phyloP scores from a whole-genome alignment of 2,888 invertebrate genomes.

The Electrophaes corylata region DNA sequence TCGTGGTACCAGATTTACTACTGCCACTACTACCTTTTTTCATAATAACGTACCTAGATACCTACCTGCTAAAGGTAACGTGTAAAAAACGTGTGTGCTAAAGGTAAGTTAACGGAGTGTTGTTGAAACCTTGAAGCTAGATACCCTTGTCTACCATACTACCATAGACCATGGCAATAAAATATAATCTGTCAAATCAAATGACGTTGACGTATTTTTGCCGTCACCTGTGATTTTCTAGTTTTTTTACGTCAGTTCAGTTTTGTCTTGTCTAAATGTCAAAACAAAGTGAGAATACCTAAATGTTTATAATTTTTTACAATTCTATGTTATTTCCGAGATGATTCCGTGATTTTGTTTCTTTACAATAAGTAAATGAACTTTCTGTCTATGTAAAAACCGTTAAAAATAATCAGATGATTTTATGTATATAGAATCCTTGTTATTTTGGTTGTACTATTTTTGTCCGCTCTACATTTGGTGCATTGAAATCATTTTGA shows the following conservation, averaged over 20 bases:
- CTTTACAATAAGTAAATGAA: background rate
- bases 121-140: too few species aligned
- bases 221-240: too few species aligned
- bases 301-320: slow-evolving; percentile 59
- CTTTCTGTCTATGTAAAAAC: slow-evolving; percentile 7
- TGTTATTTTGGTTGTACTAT: slow-evolving; percentile 82
- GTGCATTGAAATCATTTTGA: slow-evolving; percentile 79
- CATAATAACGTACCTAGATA: too few species aligned
- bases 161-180: too few species aligned
- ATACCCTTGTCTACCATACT: too few species aligned
- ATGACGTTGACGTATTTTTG: slow-evolving; percentile 1
- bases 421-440: slow-evolving; percentile 42
- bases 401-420: slow-evolving; percentile 33
- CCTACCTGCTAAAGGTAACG: too few species aligned
- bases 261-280: slow-evolving; percentile 64
- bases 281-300: slow-evolving; percentile 73
- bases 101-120: too few species aligned
- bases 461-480: slow-evolving; percentile 81
- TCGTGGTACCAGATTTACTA: too few species aligned
- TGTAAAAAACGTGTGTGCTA: too few species aligned
- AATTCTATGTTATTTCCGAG: slow-evolving; percentile 41
- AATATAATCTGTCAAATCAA: background rate
- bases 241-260: too few species aligned
- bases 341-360: slow-evolving; percentile 17
- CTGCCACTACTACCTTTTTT: too few species aligned